phyloP scores from a whole-genome alignment of 2,888 invertebrate genomes.

The Cheilosia soror region DNA sequence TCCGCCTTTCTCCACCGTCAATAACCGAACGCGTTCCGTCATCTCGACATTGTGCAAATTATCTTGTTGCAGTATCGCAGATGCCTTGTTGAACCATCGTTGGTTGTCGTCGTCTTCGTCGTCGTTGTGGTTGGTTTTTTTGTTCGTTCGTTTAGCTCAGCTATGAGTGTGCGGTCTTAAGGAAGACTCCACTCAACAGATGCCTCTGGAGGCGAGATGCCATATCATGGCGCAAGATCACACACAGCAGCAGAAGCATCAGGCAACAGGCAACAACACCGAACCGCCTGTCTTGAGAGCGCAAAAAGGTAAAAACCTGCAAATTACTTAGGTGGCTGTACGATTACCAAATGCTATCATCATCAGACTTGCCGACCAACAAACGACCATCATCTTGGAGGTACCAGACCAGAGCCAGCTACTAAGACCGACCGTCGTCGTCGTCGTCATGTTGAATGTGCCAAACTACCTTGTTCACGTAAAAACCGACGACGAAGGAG shows the following conservation, averaged over 20 bases:
- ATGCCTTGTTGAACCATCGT: conserved; percentile 72
- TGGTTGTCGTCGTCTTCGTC: conserved; percentile 40
- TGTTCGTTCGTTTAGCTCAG: not conserved
- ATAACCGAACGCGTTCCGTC: conserved; percentile 5
- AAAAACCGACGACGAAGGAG: conserved; percentile 45
- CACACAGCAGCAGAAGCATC: conserved; percentile 67
- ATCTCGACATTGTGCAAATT: conserved; percentile 60
- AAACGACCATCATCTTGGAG: conserved; percentile 66
- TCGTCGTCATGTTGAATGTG: conserved; percentile 65
- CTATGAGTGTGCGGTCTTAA: conserved; percentile 3
- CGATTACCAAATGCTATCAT: conserved; percentile 75
- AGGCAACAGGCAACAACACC: conserved; percentile 2
- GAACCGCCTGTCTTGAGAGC: conserved; percentile 36
- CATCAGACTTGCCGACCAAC: conserved; percentile 73
- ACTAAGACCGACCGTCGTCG: conserved; percentile 32
- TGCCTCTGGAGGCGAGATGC: conserved; percentile 25
- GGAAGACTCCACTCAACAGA: conserved; percentile 45
- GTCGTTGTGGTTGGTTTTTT: conserved; percentile 4
- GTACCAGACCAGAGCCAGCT: conserved; percentile 13
- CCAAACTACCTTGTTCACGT: conserved; percentile 70
- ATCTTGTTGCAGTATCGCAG: conserved; percentile 71
- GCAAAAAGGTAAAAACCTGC: conserved; percentile 60
- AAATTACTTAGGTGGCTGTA: conserved; percentile 75
- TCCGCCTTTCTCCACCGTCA: conserved; percentile 37
- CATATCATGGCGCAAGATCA: conserved; percentile 68